phyloP scores from a whole-genome alignment of 2,797 vertebrate species.

The Chaetophractus vellerosus region DNA sequence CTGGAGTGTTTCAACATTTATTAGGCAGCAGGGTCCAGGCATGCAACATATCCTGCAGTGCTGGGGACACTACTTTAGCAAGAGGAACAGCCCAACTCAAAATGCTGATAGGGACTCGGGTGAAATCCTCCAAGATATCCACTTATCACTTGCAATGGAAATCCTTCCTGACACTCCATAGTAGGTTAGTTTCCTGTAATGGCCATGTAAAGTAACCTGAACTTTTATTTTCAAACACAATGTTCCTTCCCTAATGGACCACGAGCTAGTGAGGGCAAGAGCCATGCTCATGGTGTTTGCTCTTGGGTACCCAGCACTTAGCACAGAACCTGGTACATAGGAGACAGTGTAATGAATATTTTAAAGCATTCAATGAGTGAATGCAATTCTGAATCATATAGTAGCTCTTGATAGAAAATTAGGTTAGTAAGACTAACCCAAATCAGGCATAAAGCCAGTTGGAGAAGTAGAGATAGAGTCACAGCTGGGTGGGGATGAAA shows the following conservation, averaged over 20 bases:
- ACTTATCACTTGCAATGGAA: conserved; percentile 50
- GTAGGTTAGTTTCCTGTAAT: background rate
- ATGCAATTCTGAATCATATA: conserved; percentile 41
- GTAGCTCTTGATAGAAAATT: conserved; percentile 39
- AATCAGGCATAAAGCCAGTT: background rate
- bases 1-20: background rate
- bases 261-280: background rate
- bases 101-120: background rate
- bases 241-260: background rate
- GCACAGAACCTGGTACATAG: background rate
- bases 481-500: background rate
- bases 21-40: background rate
- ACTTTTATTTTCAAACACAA: conserved; percentile 9
- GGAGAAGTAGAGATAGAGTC: background rate
- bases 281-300: background rate
- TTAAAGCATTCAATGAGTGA: background rate
- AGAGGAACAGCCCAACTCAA: background rate
- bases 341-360: background rate
- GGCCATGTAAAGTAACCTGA: background rate
- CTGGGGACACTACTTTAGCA: background rate
- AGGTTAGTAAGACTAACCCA: background rate
- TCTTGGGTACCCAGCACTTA: background rate
- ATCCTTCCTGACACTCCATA: background rate
- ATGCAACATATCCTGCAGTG: background rate
- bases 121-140: background rate